Conservation (phyloP, 2,888 invertebrate genomes). For the Bellardia bayeri region DNA sequence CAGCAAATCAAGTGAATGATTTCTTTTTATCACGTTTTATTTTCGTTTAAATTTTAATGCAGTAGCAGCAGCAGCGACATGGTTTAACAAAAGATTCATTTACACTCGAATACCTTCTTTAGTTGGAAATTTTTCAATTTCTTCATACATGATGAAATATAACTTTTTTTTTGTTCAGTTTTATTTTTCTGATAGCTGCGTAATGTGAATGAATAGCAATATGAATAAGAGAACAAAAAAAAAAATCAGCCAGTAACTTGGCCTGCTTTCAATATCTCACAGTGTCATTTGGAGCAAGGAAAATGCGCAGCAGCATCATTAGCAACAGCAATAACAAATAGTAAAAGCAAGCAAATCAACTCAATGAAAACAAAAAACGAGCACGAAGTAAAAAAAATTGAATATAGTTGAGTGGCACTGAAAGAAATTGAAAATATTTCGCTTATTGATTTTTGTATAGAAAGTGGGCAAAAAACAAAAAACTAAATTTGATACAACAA, state of each 20-base stretch:
- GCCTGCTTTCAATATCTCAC: slow-evolving; percentile 46
- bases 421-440: slow-evolving; percentile 57
- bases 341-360: slow-evolving; percentile 12
- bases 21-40: slow-evolving; percentile 19
- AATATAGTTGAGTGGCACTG: slow-evolving; percentile 40
- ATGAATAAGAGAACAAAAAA: slow-evolving; percentile 21
- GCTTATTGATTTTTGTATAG: slow-evolving; percentile 49
- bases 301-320: neutral
- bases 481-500: slow-evolving; percentile 34
- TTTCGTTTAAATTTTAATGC: slow-evolving; percentile 9
- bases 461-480: neutral
- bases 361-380: slow-evolving; percentile 34
- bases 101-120: slow-evolving; percentile 60
- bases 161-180: neutral
- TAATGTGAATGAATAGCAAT: slow-evolving; percentile 47
- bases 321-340: slow-evolving; percentile 8
- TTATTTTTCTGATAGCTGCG: slow-evolving; percentile 18
- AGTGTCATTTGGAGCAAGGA: slow-evolving; percentile 43
- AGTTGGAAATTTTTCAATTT: slow-evolving; percentile 47
- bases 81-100: slow-evolving; percentile 62
- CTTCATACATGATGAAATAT: slow-evolving; percentile 30
- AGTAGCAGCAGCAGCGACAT: slow-evolving; percentile 5
- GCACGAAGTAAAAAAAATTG: slow-evolving; percentile 5
- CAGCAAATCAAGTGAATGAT: slow-evolving; percentile 57
- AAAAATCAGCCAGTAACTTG: slow-evolving; percentile 41